Conservation (phyloP, 1,140 invertebrate species). For the Tetragnatha versicolor region DNA sequence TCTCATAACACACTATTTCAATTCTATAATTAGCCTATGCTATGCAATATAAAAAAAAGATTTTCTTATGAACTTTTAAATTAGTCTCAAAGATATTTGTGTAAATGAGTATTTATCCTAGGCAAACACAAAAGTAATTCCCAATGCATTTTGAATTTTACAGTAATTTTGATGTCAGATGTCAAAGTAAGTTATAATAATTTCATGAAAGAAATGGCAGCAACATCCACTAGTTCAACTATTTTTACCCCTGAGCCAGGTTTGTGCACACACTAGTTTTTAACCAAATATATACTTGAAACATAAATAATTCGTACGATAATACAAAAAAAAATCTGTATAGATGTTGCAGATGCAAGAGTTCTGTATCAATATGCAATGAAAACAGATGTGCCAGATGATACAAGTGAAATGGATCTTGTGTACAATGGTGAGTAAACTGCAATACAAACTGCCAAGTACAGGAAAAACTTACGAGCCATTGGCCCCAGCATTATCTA, state of each 20-base stretch:
- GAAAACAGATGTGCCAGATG: slow-evolving; percentile 20
- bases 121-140: no score
- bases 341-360: slow-evolving; percentile 35
- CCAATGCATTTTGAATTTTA: no score
- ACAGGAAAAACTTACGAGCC: no score
- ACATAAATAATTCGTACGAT: background rate
- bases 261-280: background rate
- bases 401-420: background rate
- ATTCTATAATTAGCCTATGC: no score
- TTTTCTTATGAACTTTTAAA: no score
- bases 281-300: background rate
- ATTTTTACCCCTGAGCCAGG: slow-evolving; percentile 46
- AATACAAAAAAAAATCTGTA: background rate
- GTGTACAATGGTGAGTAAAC: background rate
- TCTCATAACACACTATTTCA: no score
- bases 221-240: slow-evolving; percentile 19
- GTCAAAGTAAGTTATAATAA: slow-evolving; percentile 34
- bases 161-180: slow-evolving; percentile 35
- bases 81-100: no score
- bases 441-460: no score
- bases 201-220: slow-evolving; percentile 40
- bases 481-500: no score
- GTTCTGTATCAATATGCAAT: slow-evolving; percentile 49
- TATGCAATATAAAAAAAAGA: no score
- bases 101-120: no score